Conservation (phyloP, 2,888 invertebrate genomes). For the Cheilosia scutellata region DNA sequence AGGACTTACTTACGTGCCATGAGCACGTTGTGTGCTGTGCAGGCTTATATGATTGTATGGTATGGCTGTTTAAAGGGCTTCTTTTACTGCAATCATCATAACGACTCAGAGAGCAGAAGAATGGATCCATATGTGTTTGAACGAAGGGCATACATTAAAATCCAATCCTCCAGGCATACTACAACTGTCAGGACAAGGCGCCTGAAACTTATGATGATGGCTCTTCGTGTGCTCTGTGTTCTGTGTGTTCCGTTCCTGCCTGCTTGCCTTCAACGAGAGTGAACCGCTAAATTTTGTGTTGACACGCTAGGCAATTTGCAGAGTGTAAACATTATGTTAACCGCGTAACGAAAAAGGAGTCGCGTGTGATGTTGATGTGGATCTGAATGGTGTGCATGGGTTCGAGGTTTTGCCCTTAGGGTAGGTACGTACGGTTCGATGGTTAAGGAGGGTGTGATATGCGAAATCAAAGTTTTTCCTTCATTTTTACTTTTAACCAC, state of each 20-base stretch:
- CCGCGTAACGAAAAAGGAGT: conserved; percentile 67
- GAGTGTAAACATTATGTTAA: conserved; percentile 81
- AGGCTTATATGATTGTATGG: conserved; percentile 1
- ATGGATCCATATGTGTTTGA: conserved; percentile 36
- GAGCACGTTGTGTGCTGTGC: not conserved
- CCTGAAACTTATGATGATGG: conserved; percentile 38
- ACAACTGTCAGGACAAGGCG: conserved; percentile 37
- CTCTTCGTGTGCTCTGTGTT: conserved; percentile 16
- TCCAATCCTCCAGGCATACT: conserved; percentile 54
- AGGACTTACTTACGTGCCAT: conserved; percentile 53
- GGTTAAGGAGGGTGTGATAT: conserved; percentile 60
- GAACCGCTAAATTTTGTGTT: conserved; percentile 80
- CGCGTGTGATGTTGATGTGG: not conserved
- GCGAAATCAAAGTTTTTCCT: conserved; percentile 59
- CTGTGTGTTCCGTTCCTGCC: conserved; percentile 5
- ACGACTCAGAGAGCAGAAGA: conserved; percentile 31
- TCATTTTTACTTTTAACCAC: conserved; percentile 21
- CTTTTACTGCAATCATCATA: conserved; percentile 57
- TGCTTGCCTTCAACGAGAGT: conserved; percentile 31
- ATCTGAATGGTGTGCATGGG: not conserved
- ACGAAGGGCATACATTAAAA: conserved; percentile 50
- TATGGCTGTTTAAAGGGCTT: conserved; percentile 23
- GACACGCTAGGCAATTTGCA: conserved; percentile 82
- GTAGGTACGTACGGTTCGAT: conserved; percentile 37
- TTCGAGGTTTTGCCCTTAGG: conserved; percentile 9